phyloP scores from a whole-genome alignment of 2,113 vertebrate genomes.

The Glareola pratincola region DNA sequence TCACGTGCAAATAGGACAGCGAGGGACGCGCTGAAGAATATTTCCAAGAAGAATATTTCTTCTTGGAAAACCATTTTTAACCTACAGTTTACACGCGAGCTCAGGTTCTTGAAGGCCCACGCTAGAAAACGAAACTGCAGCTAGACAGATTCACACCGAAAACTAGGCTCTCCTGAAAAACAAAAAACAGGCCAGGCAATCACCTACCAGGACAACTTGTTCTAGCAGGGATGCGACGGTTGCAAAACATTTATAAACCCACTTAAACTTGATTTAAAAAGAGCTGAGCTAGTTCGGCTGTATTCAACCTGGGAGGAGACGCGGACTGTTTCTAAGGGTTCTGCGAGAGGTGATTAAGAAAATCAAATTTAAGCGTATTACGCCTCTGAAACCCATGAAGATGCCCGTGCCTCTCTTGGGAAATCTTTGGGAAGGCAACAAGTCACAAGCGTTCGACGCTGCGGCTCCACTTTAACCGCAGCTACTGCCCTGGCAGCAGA shows the following conservation, averaged over 20 bases:
- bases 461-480: not conserved
- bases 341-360: not conserved
- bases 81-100: not conserved
- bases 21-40: not conserved
- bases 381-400: not conserved
- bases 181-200: not conserved
- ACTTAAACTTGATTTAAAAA: not conserved
- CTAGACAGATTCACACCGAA: not conserved
- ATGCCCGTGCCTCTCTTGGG: not conserved
- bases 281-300: not conserved
- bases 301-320: not conserved
- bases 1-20: rapidly evolving
- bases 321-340: not conserved
- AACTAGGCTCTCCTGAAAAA: not conserved
- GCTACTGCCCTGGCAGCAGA: not conserved
- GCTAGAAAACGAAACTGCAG: not conserved
- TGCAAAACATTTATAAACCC: not conserved
- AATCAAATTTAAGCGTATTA: not conserved
- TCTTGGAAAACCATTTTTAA: not conserved
- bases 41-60: too few relatives aligned
- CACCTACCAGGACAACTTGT: not conserved
- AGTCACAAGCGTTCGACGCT: not conserved
- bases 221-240: not conserved
- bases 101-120: not conserved
- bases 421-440: not conserved